Evolutionary conservation across 64 coral and sea anemone species (phyloP).

Genomic region (Montipora sp.): DNA sequence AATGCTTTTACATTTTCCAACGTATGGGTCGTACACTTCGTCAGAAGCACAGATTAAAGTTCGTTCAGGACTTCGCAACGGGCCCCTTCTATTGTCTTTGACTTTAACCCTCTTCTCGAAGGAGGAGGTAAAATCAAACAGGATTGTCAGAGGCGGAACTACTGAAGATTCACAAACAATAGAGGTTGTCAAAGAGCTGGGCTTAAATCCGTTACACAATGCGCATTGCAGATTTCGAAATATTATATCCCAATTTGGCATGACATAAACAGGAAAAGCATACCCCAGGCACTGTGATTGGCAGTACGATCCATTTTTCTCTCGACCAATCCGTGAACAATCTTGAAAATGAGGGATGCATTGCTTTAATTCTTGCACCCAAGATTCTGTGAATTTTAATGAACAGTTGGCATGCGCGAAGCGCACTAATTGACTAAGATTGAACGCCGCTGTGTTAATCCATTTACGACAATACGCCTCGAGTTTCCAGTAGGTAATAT

Average conservation of each 20-base stretch:
- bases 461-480: neutral
- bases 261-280: conserved; percentile 9
- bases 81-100: neutral
- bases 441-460: neutral
- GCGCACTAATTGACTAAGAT: neutral
- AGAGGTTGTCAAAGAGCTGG: neutral
- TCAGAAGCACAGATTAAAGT: neutral
- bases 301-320: neutral
- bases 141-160: neutral
- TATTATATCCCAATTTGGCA: neutral
- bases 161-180: neutral
- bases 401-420: neutral
- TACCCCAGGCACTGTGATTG: conserved; percentile 10
- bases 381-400: neutral
- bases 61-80: neutral
- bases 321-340: neutral
- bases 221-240: conserved; percentile 21
- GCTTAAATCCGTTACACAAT: too few species aligned
- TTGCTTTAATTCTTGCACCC: neutral
- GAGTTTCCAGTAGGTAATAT: conserved; percentile 4
- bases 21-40: too few species aligned
- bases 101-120: neutral
- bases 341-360: neutral
- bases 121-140: conserved; percentile 10
- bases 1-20: neutral